Conservation (phyloP, 53 echinoderm and acorn worm species). For the Henricia sp. region DNA sequence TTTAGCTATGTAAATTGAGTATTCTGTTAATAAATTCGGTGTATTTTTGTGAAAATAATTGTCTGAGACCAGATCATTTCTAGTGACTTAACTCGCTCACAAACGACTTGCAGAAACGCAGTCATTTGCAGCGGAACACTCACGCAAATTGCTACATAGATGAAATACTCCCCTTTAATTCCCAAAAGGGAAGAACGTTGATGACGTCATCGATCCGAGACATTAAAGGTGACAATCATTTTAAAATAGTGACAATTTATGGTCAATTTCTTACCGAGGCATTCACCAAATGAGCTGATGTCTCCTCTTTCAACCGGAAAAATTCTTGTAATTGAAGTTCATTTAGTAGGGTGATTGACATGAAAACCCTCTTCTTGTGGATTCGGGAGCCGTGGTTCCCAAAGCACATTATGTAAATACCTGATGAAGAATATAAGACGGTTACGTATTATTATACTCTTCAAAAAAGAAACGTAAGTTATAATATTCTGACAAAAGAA, state of each 20-base stretch:
- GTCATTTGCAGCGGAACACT: too few species aligned
- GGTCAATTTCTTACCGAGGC: slow-evolving; percentile 32
- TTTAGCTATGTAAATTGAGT: too few species aligned
- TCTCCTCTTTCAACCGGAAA: slow-evolving; percentile 24
- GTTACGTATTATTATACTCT: too few species aligned
- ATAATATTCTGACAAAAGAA: too few species aligned
- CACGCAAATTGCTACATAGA: neutral
- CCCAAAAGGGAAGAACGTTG: neutral
- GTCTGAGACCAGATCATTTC: too few species aligned
- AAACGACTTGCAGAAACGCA: too few species aligned
- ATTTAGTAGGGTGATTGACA: slow-evolving; percentile 38
- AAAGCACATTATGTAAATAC: slow-evolving; percentile 55
- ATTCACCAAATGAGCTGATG: slow-evolving; percentile 10
- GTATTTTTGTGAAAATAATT: too few species aligned
- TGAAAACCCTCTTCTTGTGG: slow-evolving; percentile 38
- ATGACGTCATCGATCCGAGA: too few species aligned
- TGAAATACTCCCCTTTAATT: neutral
- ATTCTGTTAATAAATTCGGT: too few species aligned
- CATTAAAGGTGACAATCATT: too few species aligned
- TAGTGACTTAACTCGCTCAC: too few species aligned
- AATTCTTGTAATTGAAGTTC: slow-evolving; percentile 23
- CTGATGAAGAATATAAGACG: neutral
- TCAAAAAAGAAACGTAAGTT: too few species aligned
- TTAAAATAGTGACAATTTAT: neutral
- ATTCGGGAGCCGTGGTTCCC: slow-evolving; percentile 45